Evolutionary conservation across 2,888 invertebrate genomes (phyloP), one percentile per base, ranked within the genome.

Genomic region (Tupiocoris notatus): DNA sequence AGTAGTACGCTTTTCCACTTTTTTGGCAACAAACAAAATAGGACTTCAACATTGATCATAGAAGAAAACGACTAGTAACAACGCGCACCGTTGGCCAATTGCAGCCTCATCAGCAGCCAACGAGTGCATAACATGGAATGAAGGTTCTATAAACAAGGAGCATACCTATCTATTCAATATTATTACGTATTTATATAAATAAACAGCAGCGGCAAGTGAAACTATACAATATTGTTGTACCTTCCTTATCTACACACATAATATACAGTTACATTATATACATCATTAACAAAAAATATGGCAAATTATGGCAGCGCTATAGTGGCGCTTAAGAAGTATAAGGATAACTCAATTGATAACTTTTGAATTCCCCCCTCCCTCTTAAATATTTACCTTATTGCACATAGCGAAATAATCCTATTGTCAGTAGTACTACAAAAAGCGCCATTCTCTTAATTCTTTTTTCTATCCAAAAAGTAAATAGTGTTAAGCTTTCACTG

Each of bases 241-340:
- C 21, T 70, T 22, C 56, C 74, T 63, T 74, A 74, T 74, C 74
- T 74, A 74, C 74, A 74, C 74, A 74, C 74, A 74, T 74, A n/a
- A n/a, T n/a, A 74, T 74, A 74, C 74, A 74, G 7, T 56, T 74
- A 64, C 21, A 54, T 63, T 74, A 74, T 74, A 74, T 74, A 74
- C 74, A 74, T 64, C 64, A 21, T 63, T 54, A 62, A 74, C 63
- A 64, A 56, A 59, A 59, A 54, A 64, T 74, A 74, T 64, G 74
- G 64, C 63, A 64, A 74, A 74, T 23, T 21, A 64, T 64, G 56
- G 65, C 64, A 74, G 57, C 74, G 54, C 64, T 54, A 23, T 54
- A 1, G 54, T 70, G n/a, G 70, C 58, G 59, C 67, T 58, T 21
- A 2, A 70, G 22, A 56, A 58, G 1, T 58, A 23, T 39, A 21